Evolutionary conservation across 30 jellyfish, hydroid and myxozoan genomes (phyloP).

Genomic region (Cassiopea xamachana): DNA sequence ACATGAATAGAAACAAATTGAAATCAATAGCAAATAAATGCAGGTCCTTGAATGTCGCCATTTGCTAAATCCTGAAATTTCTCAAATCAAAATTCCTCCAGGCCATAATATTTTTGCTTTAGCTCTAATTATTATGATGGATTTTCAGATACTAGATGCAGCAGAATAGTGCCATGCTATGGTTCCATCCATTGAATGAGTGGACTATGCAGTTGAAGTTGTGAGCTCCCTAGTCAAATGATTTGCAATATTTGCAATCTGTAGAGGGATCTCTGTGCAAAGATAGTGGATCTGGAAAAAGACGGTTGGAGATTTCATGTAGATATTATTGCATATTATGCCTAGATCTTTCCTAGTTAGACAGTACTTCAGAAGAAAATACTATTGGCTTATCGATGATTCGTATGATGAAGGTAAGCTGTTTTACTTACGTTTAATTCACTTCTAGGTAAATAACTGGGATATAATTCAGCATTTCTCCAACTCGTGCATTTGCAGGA

Average conservation of each 20-base stretch:
- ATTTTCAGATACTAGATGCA: slow-evolving; percentile 8
- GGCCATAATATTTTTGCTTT: not conserved
- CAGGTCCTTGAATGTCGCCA: slow-evolving; percentile 79
- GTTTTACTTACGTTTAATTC: too few species aligned
- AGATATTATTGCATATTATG: slow-evolving; percentile 64
- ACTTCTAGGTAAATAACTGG: too few species aligned
- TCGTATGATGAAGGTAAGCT: slow-evolving; percentile 68
- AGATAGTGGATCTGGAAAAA: not conserved
- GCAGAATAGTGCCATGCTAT: not conserved
- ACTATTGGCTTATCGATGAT: slow-evolving; percentile 53
- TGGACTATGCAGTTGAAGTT: not conserved
- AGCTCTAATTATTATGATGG: slow-evolving; percentile 23
- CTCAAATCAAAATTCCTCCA: slow-evolving; percentile 33
- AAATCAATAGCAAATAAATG: slow-evolving; percentile 60
- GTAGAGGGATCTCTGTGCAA: not conserved
- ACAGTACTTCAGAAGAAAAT: slow-evolving; percentile 69
- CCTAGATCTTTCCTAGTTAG: slow-evolving; percentile 96
- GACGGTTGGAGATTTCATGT: not conserved
- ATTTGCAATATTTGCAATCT: slow-evolving; percentile 3
- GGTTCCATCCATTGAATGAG: not conserved
- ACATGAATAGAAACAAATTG: slow-evolving; percentile 63
- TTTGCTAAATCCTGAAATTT: slow-evolving; percentile 62
- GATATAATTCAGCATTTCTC: not conserved
- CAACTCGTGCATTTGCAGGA: not conserved
- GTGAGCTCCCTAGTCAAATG: not conserved